These are phyloP conservation scores for Proctacanthus coquilletti DNA, from an alignment of 1,140 invertebrate genomes.

Conservation along the genomic window DNA sequence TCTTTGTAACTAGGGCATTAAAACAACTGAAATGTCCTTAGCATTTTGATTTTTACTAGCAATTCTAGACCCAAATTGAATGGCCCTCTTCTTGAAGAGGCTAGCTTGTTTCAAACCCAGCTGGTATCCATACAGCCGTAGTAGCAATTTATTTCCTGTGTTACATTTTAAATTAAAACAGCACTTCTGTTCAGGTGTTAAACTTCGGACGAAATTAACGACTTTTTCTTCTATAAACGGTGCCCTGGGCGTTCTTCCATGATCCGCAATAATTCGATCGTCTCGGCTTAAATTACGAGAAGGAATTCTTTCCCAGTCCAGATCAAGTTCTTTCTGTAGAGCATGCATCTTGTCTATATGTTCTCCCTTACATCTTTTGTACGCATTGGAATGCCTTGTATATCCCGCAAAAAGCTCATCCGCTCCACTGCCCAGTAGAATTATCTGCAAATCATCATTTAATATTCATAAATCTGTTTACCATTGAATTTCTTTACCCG, in stretches of 20 bases:
- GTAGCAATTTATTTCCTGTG: constrained; percentile 83
- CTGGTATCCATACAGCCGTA: constrained; percentile 60
- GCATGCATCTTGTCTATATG: constrained; percentile 37
- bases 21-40: constrained; percentile 45
- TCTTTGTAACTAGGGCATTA: background rate
- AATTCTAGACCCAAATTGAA: constrained; percentile 96
- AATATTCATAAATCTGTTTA: background rate
- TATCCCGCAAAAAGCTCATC: constrained; percentile 97
- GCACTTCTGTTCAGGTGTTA: constrained; percentile 67
- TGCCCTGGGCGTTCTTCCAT: constrained; percentile 60
- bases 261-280: constrained; percentile 70
- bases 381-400: constrained; percentile 63
- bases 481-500: constrained; percentile 36
- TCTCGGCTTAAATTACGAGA: constrained; percentile 85
- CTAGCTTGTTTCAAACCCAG: constrained; percentile 53
- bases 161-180: constrained; percentile 48
- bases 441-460: constrained; percentile 37
- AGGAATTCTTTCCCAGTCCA: constrained; percentile 75
- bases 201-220: constrained; percentile 49
- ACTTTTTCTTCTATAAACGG: constrained; percentile 93
- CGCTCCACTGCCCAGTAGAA: constrained; percentile 83
- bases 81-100: constrained; percentile 71
- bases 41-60: constrained; percentile 87
- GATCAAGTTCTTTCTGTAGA: constrained; percentile 50
- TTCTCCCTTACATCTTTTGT: constrained; percentile 35